Evolutionary conservation across 2,888 invertebrate genomes (phyloP).

Genomic region (Eristalis intricaria): DNA sequence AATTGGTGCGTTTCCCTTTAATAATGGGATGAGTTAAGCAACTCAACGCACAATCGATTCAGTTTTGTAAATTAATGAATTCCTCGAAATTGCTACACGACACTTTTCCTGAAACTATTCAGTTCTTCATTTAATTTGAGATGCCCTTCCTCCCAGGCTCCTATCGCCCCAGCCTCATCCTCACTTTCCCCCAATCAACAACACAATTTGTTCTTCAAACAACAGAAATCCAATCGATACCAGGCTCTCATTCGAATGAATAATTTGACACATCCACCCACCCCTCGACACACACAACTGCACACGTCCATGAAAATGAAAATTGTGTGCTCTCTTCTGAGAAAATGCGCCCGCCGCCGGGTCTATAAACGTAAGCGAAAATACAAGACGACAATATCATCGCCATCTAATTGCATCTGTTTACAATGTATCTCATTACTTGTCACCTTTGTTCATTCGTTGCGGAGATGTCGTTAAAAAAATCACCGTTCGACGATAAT

Average conservation of each 20-base stretch:
- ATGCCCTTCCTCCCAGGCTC: too few relatives aligned
- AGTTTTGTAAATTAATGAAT: too few relatives aligned
- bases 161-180: too few relatives aligned
- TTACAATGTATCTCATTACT: background rate
- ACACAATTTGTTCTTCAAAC: background rate
- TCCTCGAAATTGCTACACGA: too few relatives aligned
- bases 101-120: too few relatives aligned
- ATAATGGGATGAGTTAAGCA: too few relatives aligned
- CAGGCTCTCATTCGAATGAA: background rate
- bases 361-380: background rate
- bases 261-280: background rate
- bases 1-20: too few relatives aligned
- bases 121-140: too few relatives aligned
- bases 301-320: background rate
- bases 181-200: too few relatives aligned
- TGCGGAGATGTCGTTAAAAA: background rate
- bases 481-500: background rate
- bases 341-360: background rate
- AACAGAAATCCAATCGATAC: background rate
- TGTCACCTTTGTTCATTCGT: background rate
- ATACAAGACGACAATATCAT: background rate
- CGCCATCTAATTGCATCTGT: background rate
- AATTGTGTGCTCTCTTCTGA: background rate
- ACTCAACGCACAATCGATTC: too few relatives aligned
- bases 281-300: background rate